These are phyloP conservation scores for Hartigia nigra DNA, from an alignment of 2,888 invertebrate species.

Conservation along the genomic window DNA sequence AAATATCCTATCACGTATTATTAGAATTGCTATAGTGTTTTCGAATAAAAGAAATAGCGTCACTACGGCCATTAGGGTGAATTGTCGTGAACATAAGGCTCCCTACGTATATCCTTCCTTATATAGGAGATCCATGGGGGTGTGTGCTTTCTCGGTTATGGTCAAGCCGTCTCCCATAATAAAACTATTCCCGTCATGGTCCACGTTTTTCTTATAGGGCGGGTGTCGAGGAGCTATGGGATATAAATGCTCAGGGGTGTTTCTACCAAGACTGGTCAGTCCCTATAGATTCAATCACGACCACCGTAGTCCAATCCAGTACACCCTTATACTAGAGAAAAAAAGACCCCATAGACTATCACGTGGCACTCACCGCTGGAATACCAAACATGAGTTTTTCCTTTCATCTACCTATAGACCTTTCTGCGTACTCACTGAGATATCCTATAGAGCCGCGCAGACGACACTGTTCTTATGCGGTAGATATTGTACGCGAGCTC, in stretches of 20 bases:
- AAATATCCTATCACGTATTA: not conserved
- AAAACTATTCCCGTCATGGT: constrained; percentile 54
- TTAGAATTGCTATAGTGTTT: not conserved
- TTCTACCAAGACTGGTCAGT: constrained; percentile 39
- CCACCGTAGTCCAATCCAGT: constrained; percentile 30
- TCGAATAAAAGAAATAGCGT: not conserved
- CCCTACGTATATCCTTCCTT: not conserved
- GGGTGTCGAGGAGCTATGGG: constrained; percentile 28
- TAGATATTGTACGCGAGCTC: not conserved
- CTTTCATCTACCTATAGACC: not conserved
- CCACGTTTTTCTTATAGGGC: not conserved
- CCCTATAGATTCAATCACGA: constrained; percentile 58
- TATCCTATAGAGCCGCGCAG: not conserved
- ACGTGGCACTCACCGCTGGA: not conserved
- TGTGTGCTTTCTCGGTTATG: constrained; percentile 34
- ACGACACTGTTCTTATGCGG: not conserved
- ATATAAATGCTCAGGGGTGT: constrained; percentile 54
- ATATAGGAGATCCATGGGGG: not conserved
- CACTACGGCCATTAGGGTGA: not conserved
- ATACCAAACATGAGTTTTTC: not conserved
- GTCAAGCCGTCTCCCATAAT: constrained; percentile 53
- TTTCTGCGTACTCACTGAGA: not conserved
- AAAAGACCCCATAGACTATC: not conserved
- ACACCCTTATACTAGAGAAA: not conserved
- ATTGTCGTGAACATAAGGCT: not conserved